A percentile compares a stretch with the other conserved stretches of the same genome.
Evolutionary conservation across 2,888 invertebrate genomes (phyloP).

Genomic region (Sarcophaga caerulescens): DNA sequence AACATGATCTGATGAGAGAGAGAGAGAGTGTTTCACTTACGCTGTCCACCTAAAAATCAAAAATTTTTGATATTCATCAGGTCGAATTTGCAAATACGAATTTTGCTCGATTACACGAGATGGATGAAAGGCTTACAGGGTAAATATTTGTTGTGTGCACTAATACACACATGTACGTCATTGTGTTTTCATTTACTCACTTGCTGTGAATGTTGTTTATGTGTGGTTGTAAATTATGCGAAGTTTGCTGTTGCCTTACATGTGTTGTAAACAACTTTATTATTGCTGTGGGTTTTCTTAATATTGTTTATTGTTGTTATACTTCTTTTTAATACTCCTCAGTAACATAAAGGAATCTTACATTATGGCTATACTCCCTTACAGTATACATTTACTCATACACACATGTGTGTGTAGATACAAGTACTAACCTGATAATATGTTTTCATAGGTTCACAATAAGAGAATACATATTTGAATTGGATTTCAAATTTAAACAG

Average conservation of each 20-base stretch:
- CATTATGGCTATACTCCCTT: too few species aligned
- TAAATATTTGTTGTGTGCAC: too few species aligned
- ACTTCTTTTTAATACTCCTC: background rate
- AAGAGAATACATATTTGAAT: too few species aligned
- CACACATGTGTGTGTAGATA: conserved; percentile 16
- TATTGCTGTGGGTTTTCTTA: background rate
- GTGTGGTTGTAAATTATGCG: background rate
- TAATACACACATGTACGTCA: background rate
- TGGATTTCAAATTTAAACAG: too few species aligned
- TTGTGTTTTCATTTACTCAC: background rate
- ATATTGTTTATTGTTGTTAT: background rate
- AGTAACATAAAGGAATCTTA: background rate
- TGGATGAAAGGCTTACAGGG: too few species aligned
- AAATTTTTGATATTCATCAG: too few species aligned
- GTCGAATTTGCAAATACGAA: too few species aligned
- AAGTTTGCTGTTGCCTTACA: background rate
- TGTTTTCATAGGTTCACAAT: too few species aligned
- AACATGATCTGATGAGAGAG: too few species aligned
- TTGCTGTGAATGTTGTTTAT: background rate
- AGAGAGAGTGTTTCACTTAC: too few species aligned
- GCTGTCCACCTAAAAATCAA: too few species aligned
- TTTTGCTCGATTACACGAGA: too few species aligned
- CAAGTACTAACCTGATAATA: background rate
- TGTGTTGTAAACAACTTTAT: conserved; percentile 12
- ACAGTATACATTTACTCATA: background rate